Base-by-base conservation (phyloP, 2,888 invertebrate species). In the Ormia ochracea region DNA sequence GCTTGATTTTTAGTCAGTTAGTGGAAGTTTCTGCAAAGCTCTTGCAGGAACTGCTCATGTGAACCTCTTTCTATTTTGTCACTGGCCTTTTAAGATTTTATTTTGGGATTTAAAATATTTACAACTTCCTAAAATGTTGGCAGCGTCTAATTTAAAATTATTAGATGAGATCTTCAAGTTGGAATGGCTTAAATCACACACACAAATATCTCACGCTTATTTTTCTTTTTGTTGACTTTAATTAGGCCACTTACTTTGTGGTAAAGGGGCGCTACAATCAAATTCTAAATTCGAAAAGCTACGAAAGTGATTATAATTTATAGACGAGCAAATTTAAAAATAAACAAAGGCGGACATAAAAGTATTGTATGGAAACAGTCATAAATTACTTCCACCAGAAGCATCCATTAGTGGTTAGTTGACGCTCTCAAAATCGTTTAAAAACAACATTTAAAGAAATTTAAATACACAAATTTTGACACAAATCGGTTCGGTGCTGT, bases 321-420 rank as follows among this genome's bases (percentile, higher is more conserved):
- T 48, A 43, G 28, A 45, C 21, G 38, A 17, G 12, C 48, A 45
- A 38, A 23, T 23, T 3, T 19, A 54, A 33, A 54, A 19, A 26
- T 54, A 7, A 19, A 19, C n/a, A 31, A 1, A 6, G 17, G 41
- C 31, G 43, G 6, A 61, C 19, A 45, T 61, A 28, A 50, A 50
- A 45, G 28, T 68, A 54, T 28, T 56, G 19, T 41, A 68, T 45
- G 68, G 56, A 43, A 75, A 61, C 48, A 69, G 38, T 31, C 61
- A 76, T 76, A 76, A 69, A 69, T 76, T 63, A 68, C 48, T 38
- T 14, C 17, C 6, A 19, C 10, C n/a, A n/a, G 31, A 63, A 45
- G 31, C 43, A 52, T 19, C 61, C 45, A 68, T 75, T 68, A 75
- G 59, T 10, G 43, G 10, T n/a, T n/a, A n/a, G n/a, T 26, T 21